Evolutionary conservation across 2,113 vertebrate genomes (phyloP).

Genomic region (Drymodes brunneopygia): DNA sequence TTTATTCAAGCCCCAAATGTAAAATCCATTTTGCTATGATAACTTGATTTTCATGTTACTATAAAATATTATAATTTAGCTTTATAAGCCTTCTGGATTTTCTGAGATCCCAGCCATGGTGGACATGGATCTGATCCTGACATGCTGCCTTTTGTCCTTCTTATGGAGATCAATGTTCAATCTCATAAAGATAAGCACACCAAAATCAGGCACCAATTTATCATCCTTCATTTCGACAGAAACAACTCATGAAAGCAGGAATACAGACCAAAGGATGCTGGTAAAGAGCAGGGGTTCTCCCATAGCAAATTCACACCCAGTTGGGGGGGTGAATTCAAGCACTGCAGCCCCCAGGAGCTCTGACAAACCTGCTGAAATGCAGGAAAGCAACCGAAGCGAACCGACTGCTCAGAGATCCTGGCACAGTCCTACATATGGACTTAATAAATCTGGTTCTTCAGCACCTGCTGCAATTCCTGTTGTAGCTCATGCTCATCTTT

Average conservation of each 20-base stretch:
- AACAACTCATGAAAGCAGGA: neutral
- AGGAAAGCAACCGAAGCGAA: neutral
- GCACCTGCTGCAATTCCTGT: neutral
- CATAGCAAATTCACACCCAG: neutral
- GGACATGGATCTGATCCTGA: fast-evolving
- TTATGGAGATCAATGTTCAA: fast-evolving
- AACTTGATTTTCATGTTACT: neutral
- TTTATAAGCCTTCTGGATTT: neutral
- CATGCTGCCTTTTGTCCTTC: neutral
- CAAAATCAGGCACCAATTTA: neutral
- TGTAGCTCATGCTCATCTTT: neutral
- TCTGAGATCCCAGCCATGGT: neutral
- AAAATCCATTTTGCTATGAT: neutral
- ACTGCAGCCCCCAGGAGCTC: neutral
- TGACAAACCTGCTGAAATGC: neutral
- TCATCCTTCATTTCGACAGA: neutral
- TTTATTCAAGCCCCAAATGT: neutral
- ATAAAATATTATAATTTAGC: constrained; percentile 1
- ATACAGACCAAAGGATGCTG: neutral
- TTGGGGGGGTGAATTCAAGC: neutral
- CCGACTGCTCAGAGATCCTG: neutral
- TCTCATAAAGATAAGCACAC: neutral
- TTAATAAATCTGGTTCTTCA: neutral
- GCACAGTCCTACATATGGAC: neutral
- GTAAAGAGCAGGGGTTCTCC: neutral